Conservation (phyloP, 2,888 invertebrate species). For the Sussaba pulchella region DNA sequence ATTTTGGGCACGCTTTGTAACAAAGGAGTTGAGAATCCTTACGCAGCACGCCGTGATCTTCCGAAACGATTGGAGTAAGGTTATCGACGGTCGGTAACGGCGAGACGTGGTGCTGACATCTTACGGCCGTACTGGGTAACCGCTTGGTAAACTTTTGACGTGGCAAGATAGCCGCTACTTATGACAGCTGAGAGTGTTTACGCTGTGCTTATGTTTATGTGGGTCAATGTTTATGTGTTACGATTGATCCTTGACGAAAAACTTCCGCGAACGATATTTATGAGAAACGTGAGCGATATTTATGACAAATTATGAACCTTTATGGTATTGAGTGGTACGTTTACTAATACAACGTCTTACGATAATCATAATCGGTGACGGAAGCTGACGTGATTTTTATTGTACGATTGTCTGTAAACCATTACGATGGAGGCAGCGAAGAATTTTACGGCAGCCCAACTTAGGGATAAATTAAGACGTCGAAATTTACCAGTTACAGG, state of each 20-base stretch:
- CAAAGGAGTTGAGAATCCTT: constrained; percentile 32
- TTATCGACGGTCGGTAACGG: constrained; percentile 15
- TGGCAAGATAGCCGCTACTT: constrained; percentile 20
- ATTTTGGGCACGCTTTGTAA: constrained; percentile 34
- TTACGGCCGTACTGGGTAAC: not conserved
- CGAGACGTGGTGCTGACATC: not conserved
- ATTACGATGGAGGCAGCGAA: constrained; percentile 42
- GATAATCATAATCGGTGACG: not conserved
- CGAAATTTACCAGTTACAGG: constrained; percentile 27
- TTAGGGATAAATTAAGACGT: constrained; percentile 47
- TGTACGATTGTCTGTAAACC: not conserved
- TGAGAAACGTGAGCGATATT: constrained; percentile 17
- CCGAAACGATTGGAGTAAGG: not conserved
- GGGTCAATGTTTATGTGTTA: no score
- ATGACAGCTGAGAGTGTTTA: not conserved
- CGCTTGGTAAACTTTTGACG: not conserved
- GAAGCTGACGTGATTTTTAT: not conserved
- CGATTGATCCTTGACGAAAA: no score
- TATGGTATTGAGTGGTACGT: not conserved
- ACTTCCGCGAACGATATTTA: constrained; percentile 18
- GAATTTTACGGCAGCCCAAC: constrained; percentile 22
- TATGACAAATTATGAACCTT: not conserved
- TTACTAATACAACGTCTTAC: no score
- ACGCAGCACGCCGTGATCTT: constrained; percentile 18
- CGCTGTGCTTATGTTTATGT: no score